Percentiles rank a stretch among this genome's conserved stretches.
Evolutionary conservation across 2,888 invertebrate species (phyloP).

Genomic region (Seira sanloemensis): DNA sequence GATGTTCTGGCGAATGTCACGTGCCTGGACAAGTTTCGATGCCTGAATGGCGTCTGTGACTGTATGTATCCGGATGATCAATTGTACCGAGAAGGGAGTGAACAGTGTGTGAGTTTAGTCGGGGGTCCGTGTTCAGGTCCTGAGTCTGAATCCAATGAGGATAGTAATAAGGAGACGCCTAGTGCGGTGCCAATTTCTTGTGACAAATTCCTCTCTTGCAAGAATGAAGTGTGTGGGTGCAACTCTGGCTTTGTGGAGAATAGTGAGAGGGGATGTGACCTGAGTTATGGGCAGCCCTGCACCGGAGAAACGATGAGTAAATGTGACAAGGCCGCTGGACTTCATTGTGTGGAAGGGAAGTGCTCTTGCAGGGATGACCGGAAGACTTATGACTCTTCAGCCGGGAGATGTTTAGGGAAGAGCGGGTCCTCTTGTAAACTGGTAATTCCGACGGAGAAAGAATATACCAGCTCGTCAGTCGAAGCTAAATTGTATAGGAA

Average conservation of each 20-base stretch:
- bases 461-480: not conserved
- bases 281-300: conserved; percentile 45
- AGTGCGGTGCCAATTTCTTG: not conserved
- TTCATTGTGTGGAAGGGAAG: conserved; percentile 54
- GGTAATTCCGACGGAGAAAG: not conserved
- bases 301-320: conserved; percentile 40
- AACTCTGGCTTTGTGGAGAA: conserved; percentile 49
- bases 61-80: conserved; percentile 65
- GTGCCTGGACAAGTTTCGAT: conserved; percentile 16
- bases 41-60: conserved; percentile 50
- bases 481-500: not conserved
- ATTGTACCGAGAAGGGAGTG: conserved; percentile 37
- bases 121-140: conserved; percentile 61
- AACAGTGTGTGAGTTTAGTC: conserved; percentile 53
- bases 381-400: conserved; percentile 31
- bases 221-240: conserved; percentile 32
- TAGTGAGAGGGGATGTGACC: conserved; percentile 42
- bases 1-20: conserved; percentile 35
- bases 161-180: not conserved
- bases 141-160: too few species aligned
- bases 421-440: conserved; percentile 39
- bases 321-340: conserved; percentile 43
- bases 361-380: conserved; percentile 61
- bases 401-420: conserved; percentile 52
- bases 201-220: conserved; percentile 25